Conservation (phyloP, 2,888 invertebrate species). For the Lepidochrysops patricia region DNA sequence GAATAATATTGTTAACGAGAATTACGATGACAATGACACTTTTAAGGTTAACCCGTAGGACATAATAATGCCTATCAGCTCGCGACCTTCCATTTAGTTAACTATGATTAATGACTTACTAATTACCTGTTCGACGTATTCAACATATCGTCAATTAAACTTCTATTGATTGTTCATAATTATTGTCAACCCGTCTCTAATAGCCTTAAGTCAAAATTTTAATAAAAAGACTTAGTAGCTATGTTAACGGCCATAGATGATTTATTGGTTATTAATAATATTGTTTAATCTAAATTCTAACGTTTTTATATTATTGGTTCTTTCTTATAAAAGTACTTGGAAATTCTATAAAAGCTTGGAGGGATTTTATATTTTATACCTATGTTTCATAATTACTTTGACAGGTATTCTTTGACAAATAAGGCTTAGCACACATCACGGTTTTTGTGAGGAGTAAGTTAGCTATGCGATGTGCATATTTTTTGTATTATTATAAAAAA, state of each 20-base stretch:
- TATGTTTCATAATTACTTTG: too few relatives aligned
- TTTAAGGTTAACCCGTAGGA: neutral
- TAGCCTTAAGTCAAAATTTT: too few relatives aligned
- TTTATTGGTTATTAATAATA: neutral
- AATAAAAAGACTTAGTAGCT: too few relatives aligned
- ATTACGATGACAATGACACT: neutral
- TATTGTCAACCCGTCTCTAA: too few relatives aligned
- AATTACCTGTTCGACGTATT: neutral
- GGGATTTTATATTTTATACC: too few relatives aligned
- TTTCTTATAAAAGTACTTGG: too few relatives aligned
- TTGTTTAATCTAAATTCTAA: too few relatives aligned
- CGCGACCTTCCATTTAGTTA: neutral
- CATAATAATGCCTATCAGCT: neutral
- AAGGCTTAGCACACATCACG: neutral
- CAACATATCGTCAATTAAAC: neutral
- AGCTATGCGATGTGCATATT: too few relatives aligned
- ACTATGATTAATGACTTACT: neutral
- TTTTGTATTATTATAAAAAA: neutral
- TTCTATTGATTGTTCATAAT: neutral
- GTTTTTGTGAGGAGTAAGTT: neutral
- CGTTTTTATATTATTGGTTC: too few relatives aligned
- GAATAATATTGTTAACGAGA: neutral
- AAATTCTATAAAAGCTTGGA: too few relatives aligned
- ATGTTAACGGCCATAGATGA: too few relatives aligned
- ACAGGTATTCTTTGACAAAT: neutral